Evolutionary conservation across 2,797 vertebrate genomes (phyloP), one percentile per base, ranked within the genome.

Genomic region (Xenentodon cancila): DNA sequence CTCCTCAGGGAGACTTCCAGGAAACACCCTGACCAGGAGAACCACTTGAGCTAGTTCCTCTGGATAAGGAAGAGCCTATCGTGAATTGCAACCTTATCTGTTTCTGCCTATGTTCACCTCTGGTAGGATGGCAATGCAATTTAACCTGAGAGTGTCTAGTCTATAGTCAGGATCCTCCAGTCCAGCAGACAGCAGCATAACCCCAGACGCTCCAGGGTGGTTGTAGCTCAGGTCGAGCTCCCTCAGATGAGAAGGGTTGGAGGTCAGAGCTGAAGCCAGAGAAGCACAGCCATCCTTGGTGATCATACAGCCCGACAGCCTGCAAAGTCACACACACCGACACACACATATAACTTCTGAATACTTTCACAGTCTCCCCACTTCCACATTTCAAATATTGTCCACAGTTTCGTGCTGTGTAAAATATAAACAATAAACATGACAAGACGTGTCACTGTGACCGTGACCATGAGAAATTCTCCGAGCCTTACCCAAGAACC

Each of bases 171-270:
- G 47, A 56, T 21, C 59, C 21, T 58, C 2, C 37, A 58, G 44
- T 5, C 53, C 0, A 0, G 25, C 57, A 40, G 18, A 56, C 42
- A 72, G 20, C 32, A 57, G 16, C 43, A 49, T 60, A n/a, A 61
- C 25, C 7, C 51, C 52, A 2, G 62, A 21, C 13, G 30, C 48
- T 64, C 40, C 12, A 59, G 48, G n/a, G 7, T 48, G 67, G 70
- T 71, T 48, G 51, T 17, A 17, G 42, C 52, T 59, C 8, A 75
- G 17, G n/a, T 75, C 57, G 57, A 75, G 52, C 34, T 70, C 53
- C 18, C 16, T 53, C 58, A 76, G 45, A 32, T 17, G 2, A 17
- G 68, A 64, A 7, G 49, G 27, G 17, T 59, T 71, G 30, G 51
- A 53, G 46, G 25, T 56, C 19, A 75, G 25, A 21, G 64, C 64